Evolutionary conservation across 2,113 vertebrate genomes (phyloP).

Genomic region (Phocoena phocoena): DNA sequence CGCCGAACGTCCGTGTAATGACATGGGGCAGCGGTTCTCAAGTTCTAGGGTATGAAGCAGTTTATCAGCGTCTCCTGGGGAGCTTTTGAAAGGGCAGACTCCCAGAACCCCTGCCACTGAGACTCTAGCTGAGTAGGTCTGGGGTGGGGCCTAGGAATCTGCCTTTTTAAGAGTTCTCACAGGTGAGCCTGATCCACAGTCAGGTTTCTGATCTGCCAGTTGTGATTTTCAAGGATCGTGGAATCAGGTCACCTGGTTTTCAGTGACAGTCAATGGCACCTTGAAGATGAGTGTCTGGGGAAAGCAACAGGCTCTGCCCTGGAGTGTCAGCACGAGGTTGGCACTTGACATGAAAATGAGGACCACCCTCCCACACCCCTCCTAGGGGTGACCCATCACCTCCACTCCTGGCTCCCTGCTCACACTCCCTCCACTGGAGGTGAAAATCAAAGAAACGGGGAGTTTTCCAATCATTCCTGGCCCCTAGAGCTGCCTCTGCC

Average conservation of each 20-base stretch:
- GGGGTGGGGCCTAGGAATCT: neutral
- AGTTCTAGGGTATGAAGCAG: neutral
- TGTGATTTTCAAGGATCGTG: neutral
- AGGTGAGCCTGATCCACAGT: neutral
- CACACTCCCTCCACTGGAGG: neutral
- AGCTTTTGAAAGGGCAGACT: neutral
- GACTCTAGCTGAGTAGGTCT: neutral
- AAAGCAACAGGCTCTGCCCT: neutral
- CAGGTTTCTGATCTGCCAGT: neutral
- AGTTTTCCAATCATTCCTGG: neutral
- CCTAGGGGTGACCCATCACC: neutral
- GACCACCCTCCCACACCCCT: neutral
- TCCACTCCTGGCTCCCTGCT: neutral
- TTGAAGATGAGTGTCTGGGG: neutral
- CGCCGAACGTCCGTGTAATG: constrained; percentile 39
- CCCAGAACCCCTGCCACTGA: neutral
- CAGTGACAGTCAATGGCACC: neutral
- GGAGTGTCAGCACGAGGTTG: neutral
- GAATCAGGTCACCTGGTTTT: neutral
- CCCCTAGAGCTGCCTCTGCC: neutral
- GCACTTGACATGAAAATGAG: neutral
- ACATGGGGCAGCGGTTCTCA: neutral
- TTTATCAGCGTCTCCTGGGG: neutral
- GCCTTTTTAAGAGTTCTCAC: neutral
- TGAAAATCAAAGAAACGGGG: neutral